Evolutionary conservation across 1,140 invertebrate species (phyloP).

Genomic region (Planococcus citri): DNA sequence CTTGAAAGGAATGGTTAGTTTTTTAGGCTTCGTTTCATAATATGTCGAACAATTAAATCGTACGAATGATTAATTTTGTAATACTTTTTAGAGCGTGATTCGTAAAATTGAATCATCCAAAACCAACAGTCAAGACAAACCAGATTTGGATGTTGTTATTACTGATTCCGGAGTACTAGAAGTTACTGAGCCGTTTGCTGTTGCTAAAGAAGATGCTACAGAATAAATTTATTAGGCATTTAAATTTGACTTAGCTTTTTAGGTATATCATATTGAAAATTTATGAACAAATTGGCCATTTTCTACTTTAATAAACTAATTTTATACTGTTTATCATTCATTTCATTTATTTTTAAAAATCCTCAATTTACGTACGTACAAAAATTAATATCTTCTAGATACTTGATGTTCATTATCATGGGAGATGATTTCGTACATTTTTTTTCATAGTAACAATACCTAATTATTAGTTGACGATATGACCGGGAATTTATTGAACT

Average conservation of each 20-base stretch:
- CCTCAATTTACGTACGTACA: too few species aligned
- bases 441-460: too few species aligned
- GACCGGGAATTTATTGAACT: too few species aligned
- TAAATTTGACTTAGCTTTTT: not conserved
- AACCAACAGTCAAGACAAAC: constrained; percentile 64
- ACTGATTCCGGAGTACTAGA: constrained; percentile 53
- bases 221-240: constrained; percentile 32
- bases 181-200: constrained; percentile 62
- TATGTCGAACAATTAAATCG: not conserved
- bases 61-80: not conserved
- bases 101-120: constrained; percentile 65
- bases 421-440: too few species aligned
- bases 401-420: too few species aligned
- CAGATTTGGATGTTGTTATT: constrained; percentile 67
- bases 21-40: not conserved
- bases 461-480: too few species aligned
- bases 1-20: constrained; percentile 71
- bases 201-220: constrained; percentile 64
- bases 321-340: not conserved
- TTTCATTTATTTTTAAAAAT: too few species aligned
- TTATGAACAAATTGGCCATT: not conserved
- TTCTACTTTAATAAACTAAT: not conserved
- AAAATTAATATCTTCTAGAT: too few species aligned
- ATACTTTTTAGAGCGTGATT: constrained; percentile 56
- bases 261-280: not conserved